These are phyloP conservation scores for Vidua chalybeata DNA, from an alignment of 2,113 vertebrate species.

Conservation along the genomic window DNA sequence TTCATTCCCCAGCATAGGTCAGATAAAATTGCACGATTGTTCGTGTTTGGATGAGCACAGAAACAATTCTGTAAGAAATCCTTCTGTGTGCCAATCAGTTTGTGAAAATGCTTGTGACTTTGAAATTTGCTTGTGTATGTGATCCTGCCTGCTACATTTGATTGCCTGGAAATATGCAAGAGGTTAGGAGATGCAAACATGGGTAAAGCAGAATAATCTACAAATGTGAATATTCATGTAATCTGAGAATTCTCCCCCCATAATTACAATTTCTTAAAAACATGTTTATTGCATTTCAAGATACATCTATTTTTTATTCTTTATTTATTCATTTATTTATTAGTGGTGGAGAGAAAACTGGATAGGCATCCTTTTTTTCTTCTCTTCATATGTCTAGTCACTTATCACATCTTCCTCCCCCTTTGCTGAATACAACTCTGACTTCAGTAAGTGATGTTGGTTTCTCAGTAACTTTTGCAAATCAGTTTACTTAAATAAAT, in stretches of 20 bases:
- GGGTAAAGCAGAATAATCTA: background rate
- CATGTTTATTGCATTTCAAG: background rate
- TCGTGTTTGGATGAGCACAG: background rate
- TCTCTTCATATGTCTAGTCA: background rate
- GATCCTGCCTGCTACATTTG: background rate
- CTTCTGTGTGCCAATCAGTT: constrained; percentile 20
- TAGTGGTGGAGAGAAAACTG: background rate
- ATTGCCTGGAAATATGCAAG: constrained; percentile 21
- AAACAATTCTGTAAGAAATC: constrained; percentile 38
- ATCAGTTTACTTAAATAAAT: background rate
- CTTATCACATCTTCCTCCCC: background rate
- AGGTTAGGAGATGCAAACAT: background rate
- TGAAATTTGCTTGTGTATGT: background rate
- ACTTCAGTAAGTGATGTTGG: background rate
- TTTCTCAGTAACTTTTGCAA: constrained; percentile 1
- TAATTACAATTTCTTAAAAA: background rate
- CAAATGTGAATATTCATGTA: constrained; percentile 38
- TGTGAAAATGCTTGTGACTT: constrained; percentile 33
- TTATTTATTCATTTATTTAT: background rate
- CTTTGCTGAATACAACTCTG: background rate
- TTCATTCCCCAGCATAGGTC: background rate
- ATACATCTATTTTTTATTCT: background rate
- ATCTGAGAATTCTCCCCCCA: background rate
- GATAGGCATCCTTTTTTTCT: background rate
- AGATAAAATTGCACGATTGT: constrained; percentile 39